phyloP scores from a whole-genome alignment of 2,113 vertebrate genomes.

The Semnornis frantzii region DNA sequence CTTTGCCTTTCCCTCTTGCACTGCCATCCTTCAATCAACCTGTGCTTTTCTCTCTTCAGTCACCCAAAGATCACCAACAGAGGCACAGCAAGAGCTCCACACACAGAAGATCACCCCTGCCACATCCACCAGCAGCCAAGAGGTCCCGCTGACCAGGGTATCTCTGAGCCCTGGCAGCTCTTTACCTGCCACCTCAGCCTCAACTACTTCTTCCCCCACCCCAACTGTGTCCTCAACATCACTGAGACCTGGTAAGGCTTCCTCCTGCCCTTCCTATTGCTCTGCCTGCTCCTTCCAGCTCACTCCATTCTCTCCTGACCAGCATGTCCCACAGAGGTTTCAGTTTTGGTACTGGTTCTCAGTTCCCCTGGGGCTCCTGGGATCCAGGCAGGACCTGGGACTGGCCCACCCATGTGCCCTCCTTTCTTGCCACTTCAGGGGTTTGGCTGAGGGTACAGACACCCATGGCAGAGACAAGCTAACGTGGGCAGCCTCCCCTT shows the following conservation, averaged over 20 bases:
- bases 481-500: neutral
- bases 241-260: neutral
- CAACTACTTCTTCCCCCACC: neutral
- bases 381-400: neutral
- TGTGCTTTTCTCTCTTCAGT: neutral
- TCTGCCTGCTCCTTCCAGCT: neutral
- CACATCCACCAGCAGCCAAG: neutral
- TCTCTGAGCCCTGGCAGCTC: neutral
- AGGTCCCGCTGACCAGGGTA: neutral
- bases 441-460: neutral
- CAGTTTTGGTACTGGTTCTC: neutral
- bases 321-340: fast-evolving
- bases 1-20: neutral
- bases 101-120: neutral
- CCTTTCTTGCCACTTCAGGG: neutral
- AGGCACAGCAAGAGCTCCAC: neutral
- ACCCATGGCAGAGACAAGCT: neutral
- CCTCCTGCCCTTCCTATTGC: neutral
- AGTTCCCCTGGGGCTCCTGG: neutral
- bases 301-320: neutral
- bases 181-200: neutral
- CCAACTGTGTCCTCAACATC: neutral
- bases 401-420: neutral
- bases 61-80: neutral
- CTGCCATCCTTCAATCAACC: neutral